A percentile compares a stretch with the other conserved stretches of the same genome.
Evolutionary conservation across 2,113 vertebrate genomes (phyloP).

Genomic region (Notothenia coriiceps): DNA sequence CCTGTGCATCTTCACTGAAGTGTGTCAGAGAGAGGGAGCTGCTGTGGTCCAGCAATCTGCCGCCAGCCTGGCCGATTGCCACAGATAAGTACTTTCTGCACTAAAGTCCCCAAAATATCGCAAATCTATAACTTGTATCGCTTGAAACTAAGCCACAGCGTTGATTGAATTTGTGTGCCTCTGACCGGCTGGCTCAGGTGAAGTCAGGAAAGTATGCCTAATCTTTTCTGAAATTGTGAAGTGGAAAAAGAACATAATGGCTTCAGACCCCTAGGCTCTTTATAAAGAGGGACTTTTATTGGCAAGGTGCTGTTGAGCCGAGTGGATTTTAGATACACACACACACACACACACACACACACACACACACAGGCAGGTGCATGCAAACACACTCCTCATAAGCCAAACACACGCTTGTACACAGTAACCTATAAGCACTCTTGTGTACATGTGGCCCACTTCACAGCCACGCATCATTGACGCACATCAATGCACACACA

Average conservation of each 20-base stretch:
- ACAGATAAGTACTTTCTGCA: constrained; percentile 26
- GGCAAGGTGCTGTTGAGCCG: background rate
- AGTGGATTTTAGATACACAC: constrained; percentile 8
- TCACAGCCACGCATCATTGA: constrained; percentile 35
- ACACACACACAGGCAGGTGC: background rate
- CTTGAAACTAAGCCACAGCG: background rate
- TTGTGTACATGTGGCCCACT: constrained; percentile 15
- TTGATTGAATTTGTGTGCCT: background rate
- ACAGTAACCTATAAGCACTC: background rate
- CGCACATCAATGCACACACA: constrained; percentile 23
- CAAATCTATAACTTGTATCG: background rate
- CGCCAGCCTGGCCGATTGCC: constrained; percentile 33
- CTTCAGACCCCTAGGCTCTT: constrained; percentile 35
- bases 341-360: no score
- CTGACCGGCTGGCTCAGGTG: constrained; percentile 6
- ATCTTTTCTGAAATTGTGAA: constrained; percentile 42
- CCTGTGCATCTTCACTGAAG: constrained; percentile 38
- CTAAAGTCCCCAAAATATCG: constrained; percentile 1
- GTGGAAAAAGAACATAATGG: constrained; percentile 51
- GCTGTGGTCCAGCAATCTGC: constrained; percentile 18
- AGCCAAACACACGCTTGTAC: background rate
- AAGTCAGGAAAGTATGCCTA: constrained; percentile 38
- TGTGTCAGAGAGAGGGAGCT: constrained; percentile 24
- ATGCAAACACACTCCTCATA: background rate
- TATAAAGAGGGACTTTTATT: constrained; percentile 30